Evolutionary conservation across 2,888 invertebrate species (phyloP).

Genomic region (Pherbina coryleti): DNA sequence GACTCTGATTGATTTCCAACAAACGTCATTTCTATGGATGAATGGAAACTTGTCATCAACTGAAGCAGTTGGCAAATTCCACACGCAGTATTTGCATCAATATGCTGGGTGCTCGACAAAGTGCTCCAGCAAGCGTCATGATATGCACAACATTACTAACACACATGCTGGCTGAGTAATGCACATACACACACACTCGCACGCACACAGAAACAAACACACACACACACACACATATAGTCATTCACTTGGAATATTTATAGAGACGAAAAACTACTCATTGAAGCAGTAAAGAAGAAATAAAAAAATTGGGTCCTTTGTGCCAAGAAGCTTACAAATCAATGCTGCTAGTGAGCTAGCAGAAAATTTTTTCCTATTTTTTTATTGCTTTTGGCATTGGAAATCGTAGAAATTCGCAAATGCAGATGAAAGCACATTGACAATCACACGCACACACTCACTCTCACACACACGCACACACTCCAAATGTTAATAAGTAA

Average conservation of each 20-base stretch:
- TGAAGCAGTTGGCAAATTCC: background rate
- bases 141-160: conserved; percentile 13
- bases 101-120: conserved; percentile 17
- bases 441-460: background rate
- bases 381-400: background rate
- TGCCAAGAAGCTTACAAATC: conserved; percentile 26
- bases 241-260: background rate
- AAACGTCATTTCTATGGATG: background rate
- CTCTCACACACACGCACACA: background rate
- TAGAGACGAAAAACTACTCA: background rate
- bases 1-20: background rate
- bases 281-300: background rate
- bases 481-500: no score
- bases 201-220: background rate
- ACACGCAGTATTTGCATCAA: conserved; percentile 26
- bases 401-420: background rate
- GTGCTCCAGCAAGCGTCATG: background rate
- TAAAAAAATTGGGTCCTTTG: conserved; percentile 15
- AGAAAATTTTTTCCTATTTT: background rate
- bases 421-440: background rate
- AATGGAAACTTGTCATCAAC: conserved; percentile 1
- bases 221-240: background rate
- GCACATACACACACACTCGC: background rate
- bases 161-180: conserved; percentile 6
- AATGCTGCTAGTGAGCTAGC: conserved; percentile 11